Conservation (phyloP, 2,797 vertebrate species). For the Enteromius unitaeniatus region DNA sequence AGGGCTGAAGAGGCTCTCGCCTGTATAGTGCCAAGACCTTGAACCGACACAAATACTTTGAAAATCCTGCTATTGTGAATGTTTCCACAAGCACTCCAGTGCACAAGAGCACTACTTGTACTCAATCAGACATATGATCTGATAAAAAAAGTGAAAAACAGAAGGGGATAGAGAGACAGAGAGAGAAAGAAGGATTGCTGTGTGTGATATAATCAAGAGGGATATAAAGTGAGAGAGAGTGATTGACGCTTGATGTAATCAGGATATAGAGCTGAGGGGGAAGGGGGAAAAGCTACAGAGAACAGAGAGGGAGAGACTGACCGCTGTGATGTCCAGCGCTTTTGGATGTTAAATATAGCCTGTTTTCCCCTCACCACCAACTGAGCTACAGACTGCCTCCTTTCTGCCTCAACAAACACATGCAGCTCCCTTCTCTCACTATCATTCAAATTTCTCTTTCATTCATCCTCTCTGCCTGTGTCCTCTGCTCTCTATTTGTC, state of each 20-base stretch:
- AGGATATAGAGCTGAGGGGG: conserved; percentile 28
- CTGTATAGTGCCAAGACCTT: conserved; percentile 48
- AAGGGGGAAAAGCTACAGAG: conserved; percentile 4
- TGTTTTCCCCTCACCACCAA: conserved; percentile 31
- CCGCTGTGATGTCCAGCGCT: conserved; percentile 44
- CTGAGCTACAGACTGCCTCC: conserved; percentile 38
- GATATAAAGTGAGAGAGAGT: conserved; percentile 33
- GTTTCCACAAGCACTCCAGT: conserved; percentile 23
- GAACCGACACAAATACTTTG: conserved; percentile 38
- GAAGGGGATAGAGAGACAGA: not conserved
- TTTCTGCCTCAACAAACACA: conserved; percentile 37
- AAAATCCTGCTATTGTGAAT: conserved; percentile 52
- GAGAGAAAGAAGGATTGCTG: conserved; percentile 5
- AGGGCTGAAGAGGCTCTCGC: conserved; percentile 40
- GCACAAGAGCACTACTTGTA: conserved; percentile 40
- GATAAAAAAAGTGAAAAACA: conserved; percentile 14
- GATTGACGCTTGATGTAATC: conserved; percentile 45
- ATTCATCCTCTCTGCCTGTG: not conserved
- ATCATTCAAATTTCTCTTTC: conserved; percentile 5
- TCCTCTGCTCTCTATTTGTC: not conserved
- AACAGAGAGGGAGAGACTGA: conserved; percentile 13
- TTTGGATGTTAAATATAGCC: conserved; percentile 48
- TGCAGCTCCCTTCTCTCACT: not conserved
- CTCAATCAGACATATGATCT: conserved; percentile 42
- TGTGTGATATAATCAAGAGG: conserved; percentile 39